phyloP scores from a whole-genome alignment of 1,140 invertebrate species.

The Matsumurasca onukii region DNA sequence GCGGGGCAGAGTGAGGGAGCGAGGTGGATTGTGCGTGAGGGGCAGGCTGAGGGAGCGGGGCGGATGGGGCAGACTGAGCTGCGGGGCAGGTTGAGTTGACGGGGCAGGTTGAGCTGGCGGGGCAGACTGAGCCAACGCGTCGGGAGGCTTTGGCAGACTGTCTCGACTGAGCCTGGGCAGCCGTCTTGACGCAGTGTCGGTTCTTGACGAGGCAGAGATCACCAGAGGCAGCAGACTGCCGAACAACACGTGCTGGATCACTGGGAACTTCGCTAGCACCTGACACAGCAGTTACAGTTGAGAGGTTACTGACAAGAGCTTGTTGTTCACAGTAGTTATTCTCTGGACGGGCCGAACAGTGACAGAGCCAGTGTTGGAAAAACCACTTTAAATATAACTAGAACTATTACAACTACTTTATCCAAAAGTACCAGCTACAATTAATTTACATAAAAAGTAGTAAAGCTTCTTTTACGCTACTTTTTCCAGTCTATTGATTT shows the following conservation, averaged over 20 bases:
- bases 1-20: no score
- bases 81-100: not conserved
- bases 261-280: conserved; percentile 94
- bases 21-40: not conserved
- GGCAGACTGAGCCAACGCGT: not conserved
- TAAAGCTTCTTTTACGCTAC: no score
- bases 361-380: no score
- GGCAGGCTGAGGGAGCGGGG: not conserved
- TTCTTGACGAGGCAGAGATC: not conserved
- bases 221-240: conserved; percentile 74
- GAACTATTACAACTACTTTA: no score
- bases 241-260: conserved; percentile 97
- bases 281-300: conserved; percentile 48
- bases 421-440: no score
- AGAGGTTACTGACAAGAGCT: no score
- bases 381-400: no score
- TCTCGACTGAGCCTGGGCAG: not conserved
- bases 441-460: no score
- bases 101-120: not conserved
- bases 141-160: not conserved
- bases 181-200: not conserved
- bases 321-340: no score
- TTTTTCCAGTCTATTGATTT: no score
- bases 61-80: not conserved
- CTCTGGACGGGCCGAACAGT: no score